Conservation (phyloP, 1,140 invertebrate genomes). For the Leptonema lineaticorne region DNA sequence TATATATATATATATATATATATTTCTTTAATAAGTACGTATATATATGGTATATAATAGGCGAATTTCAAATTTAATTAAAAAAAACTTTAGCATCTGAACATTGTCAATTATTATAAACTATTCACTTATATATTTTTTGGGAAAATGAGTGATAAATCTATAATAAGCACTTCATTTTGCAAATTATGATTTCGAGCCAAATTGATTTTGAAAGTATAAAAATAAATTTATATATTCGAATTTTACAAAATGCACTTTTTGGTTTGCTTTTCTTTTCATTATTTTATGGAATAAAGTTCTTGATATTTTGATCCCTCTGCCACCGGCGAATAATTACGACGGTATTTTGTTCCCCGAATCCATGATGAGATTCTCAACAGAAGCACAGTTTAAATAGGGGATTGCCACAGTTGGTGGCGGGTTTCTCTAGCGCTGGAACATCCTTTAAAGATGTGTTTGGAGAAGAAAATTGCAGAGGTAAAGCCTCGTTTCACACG, state of each 20-base stretch:
- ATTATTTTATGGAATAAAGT: too few relatives aligned
- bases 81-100: too few relatives aligned
- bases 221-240: too few relatives aligned
- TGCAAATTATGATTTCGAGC: too few relatives aligned
- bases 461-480: constrained; percentile 31
- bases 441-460: constrained; percentile 36
- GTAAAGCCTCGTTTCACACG: constrained; percentile 47
- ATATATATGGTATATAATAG: constrained; percentile 20
- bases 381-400: constrained; percentile 37
- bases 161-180: too few relatives aligned
- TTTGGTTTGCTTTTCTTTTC: constrained; percentile 9
- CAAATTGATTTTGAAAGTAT: too few relatives aligned
- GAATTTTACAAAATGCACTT: too few relatives aligned
- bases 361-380: constrained; percentile 16
- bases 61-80: neutral
- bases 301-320: constrained; percentile 32
- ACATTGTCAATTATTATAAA: too few relatives aligned
- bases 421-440: constrained; percentile 44
- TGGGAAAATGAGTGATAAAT: too few relatives aligned
- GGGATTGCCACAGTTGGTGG: constrained; percentile 26
- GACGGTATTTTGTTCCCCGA: constrained; percentile 10
- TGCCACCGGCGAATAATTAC: constrained; percentile 6
- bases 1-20: too few relatives aligned
- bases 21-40: constrained; percentile 4
- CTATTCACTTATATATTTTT: too few relatives aligned